These are phyloP conservation scores for Phasianus colchicus DNA, from an alignment of 2,113 vertebrate genomes.

Conservation along the genomic window DNA sequence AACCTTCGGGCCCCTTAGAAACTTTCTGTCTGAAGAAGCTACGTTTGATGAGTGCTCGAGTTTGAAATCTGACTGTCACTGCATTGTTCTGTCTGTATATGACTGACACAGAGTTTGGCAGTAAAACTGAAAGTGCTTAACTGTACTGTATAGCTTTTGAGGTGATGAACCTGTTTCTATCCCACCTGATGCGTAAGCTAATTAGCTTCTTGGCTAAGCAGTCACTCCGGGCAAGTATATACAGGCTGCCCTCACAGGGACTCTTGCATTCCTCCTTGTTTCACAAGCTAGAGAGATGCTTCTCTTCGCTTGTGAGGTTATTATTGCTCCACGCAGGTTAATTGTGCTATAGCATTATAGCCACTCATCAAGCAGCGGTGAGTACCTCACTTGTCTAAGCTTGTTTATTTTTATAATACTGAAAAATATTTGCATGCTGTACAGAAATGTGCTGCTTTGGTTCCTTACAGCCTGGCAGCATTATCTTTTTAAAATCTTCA, in stretches of 20 bases:
- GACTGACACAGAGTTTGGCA: conserved; percentile 2
- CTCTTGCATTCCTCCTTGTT: conserved; percentile 72
- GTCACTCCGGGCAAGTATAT: conserved; percentile 75
- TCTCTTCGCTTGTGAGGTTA: conserved; percentile 41
- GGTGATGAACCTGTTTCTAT: conserved; percentile 80
- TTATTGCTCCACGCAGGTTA: conserved; percentile 58
- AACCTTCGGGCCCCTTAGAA: neutral
- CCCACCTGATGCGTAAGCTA: conserved; percentile 76
- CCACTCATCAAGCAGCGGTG: conserved; percentile 47
- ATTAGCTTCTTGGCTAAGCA: conserved; percentile 75
- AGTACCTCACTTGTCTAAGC: conserved; percentile 67
- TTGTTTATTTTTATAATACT: conserved; percentile 69
- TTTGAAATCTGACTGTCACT: neutral
- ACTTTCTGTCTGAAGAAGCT: neutral
- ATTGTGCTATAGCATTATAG: conserved; percentile 49
- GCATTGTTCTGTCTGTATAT: neutral
- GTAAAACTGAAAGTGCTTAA: conserved; percentile 73
- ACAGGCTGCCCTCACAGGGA: conserved; percentile 70
- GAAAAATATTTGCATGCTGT: conserved; percentile 61
- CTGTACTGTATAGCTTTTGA: conserved; percentile 50
- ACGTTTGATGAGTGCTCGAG: neutral
- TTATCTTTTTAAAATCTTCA: conserved; percentile 57
- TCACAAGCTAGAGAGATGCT: conserved; percentile 70
- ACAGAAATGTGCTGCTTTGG: conserved; percentile 56
- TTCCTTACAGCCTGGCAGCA: conserved; percentile 36